phyloP scores from a whole-genome alignment of 2,797 vertebrate species.

The Parotocinclus haroldoi region DNA sequence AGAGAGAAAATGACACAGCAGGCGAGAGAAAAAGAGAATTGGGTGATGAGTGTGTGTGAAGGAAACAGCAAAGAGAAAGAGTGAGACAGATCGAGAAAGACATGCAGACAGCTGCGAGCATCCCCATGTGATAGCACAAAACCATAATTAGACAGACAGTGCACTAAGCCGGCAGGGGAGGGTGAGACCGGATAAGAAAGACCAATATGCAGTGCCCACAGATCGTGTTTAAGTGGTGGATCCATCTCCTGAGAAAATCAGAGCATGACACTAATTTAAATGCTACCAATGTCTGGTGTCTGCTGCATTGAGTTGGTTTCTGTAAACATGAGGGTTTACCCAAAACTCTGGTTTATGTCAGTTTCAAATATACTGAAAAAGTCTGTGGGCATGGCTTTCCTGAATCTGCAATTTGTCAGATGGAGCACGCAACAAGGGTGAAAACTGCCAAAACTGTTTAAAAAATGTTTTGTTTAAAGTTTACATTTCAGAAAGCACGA shows the following conservation, averaged over 20 bases:
- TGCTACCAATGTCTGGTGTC: not conserved
- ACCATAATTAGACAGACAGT: conserved; percentile 28
- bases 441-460: not conserved
- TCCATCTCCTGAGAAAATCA: conserved; percentile 3
- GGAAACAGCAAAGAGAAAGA: conserved; percentile 2
- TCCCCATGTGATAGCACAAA: not conserved
- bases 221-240: conserved; percentile 1
- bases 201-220: not conserved
- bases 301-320: not conserved
- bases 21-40: not conserved
- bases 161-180: conserved; percentile 33
- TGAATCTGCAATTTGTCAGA: not conserved
- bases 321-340: not conserved
- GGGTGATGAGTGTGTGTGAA: conserved; percentile 8
- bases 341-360: not conserved
- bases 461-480: too few species aligned
- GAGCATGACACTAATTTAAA: not conserved
- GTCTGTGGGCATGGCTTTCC: not conserved
- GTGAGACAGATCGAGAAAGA: not conserved
- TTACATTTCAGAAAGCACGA: too few species aligned
- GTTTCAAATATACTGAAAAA: not conserved
- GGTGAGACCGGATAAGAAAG: not conserved
- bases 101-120: not conserved
- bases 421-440: too few species aligned
- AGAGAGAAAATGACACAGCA: conserved; percentile 3